phyloP scores from a whole-genome alignment of 2,888 invertebrate species.

The Eupithecia subfuscata region DNA sequence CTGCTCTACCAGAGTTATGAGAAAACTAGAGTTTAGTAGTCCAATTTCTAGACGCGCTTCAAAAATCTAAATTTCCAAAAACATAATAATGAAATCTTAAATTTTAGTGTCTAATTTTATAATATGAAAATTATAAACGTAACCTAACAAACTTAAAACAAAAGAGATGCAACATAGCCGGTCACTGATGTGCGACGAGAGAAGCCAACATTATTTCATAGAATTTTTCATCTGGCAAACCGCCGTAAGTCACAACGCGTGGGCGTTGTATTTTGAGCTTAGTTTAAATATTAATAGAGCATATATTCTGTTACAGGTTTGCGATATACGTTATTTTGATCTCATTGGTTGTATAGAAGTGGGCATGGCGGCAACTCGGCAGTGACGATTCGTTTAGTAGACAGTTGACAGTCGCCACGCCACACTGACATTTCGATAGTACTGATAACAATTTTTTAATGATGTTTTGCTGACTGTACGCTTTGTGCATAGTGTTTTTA shows the following conservation, averaged over 20 bases:
- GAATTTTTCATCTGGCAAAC: conserved; percentile 35
- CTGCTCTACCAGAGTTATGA: conserved; percentile 45
- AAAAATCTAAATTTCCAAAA: conserved; percentile 17
- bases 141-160: conserved; percentile 45
- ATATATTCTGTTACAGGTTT: conserved; percentile 37
- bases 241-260: conserved; percentile 47
- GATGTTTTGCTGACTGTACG: conserved; percentile 71
- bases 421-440: conserved; percentile 83
- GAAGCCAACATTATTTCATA: conserved; percentile 66
- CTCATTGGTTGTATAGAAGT: conserved; percentile 61
- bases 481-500: conserved; percentile 58
- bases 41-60: conserved; percentile 15
- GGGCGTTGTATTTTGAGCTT: conserved; percentile 41
- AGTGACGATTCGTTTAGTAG: conserved; percentile 83
- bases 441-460: conserved; percentile 80
- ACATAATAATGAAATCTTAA: conserved; percentile 7
- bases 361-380: conserved; percentile 81
- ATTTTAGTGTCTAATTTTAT: conserved; percentile 17
- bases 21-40: conserved; percentile 14
- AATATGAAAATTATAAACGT: conserved; percentile 38
- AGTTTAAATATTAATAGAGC: conserved; percentile 40
- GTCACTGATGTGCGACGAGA: conserved; percentile 56
- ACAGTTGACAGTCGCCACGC: conserved; percentile 84
- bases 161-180: conserved; percentile 61
- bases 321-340: conserved; percentile 48